Evolutionary conservation across 2,888 invertebrate species (phyloP).

Genomic region (Drosophila bunnanda): DNA sequence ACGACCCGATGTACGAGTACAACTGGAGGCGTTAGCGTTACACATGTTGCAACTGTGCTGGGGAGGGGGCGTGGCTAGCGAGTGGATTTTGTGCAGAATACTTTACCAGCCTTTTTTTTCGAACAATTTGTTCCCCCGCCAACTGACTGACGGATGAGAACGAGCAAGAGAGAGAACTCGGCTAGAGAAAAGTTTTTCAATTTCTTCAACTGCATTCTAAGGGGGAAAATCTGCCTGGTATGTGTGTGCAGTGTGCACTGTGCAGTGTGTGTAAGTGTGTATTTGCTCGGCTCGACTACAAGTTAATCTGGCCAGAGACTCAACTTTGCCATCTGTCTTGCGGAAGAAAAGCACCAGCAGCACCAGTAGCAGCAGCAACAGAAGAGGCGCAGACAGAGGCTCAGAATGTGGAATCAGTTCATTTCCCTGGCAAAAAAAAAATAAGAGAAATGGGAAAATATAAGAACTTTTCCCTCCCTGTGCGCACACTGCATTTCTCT

Average conservation of each 20-base stretch:
- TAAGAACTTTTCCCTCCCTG: constrained; percentile 12
- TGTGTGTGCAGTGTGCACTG: neutral
- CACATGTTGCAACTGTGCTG: constrained; percentile 67
- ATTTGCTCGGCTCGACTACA: constrained; percentile 66
- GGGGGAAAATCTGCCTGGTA: neutral
- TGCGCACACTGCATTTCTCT: constrained; percentile 15
- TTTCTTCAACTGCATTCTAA: constrained; percentile 75
- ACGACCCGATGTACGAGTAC: constrained; percentile 35
- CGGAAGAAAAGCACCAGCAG: constrained; percentile 3
- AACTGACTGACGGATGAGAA: constrained; percentile 36
- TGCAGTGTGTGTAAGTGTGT: constrained; percentile 13
- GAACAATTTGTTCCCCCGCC: constrained; percentile 34
- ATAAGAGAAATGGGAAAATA: neutral
- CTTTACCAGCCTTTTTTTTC: constrained; percentile 16
- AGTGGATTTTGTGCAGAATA: constrained; percentile 1
- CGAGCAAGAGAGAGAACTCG: constrained; percentile 14
- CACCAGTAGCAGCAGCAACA: neutral
- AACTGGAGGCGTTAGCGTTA: constrained; percentile 65
- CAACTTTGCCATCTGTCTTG: constrained; percentile 65
- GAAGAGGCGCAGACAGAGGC: constrained; percentile 1
- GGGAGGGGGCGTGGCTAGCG: constrained; percentile 17
- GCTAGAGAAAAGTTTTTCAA: constrained; percentile 71
- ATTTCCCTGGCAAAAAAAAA: constrained; percentile 35
- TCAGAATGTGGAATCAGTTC: constrained; percentile 38
- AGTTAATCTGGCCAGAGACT: constrained; percentile 76